Evolutionary conservation across 2,888 invertebrate genomes (phyloP).

Genomic region (Xestia c-nigrum): DNA sequence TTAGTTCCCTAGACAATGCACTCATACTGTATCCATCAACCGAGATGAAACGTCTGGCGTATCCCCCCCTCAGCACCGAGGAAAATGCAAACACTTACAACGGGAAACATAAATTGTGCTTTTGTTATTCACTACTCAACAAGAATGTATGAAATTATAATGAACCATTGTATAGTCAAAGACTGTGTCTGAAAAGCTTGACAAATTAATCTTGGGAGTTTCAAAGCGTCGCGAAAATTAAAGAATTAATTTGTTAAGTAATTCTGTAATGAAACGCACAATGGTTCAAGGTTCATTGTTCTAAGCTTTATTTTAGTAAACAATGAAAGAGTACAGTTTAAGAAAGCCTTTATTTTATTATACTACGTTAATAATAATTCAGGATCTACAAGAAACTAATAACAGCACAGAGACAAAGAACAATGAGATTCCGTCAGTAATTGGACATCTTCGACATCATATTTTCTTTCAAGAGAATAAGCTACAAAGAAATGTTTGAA

Average conservation of each 20-base stretch:
- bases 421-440: constrained; percentile 33
- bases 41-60: constrained; percentile 75
- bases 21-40: constrained; percentile 77
- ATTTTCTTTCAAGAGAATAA: constrained; percentile 50
- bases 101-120: constrained; percentile 73
- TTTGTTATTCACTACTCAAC: constrained; percentile 65
- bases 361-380: constrained; percentile 13
- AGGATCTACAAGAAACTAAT: constrained; percentile 20
- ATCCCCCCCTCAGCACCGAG: constrained; percentile 15
- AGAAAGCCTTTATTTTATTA: constrained; percentile 9
- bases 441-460: constrained; percentile 30
- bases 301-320: constrained; percentile 28
- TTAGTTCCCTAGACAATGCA: constrained; percentile 78
- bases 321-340: constrained; percentile 6
- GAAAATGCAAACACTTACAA: constrained; percentile 73
- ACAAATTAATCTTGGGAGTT: constrained; percentile 54
- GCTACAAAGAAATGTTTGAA: constrained; percentile 63
- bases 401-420: constrained; percentile 36
- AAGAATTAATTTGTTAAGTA: constrained; percentile 49
- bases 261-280: constrained; percentile 54
- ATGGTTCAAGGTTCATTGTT: constrained; percentile 37
- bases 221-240: constrained; percentile 49
- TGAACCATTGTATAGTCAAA: constrained; percentile 51
- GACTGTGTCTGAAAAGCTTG: constrained; percentile 51
- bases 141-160: constrained; percentile 57